Conservation (phyloP, 2,888 invertebrate genomes). For the Epirrhoe tristata region DNA sequence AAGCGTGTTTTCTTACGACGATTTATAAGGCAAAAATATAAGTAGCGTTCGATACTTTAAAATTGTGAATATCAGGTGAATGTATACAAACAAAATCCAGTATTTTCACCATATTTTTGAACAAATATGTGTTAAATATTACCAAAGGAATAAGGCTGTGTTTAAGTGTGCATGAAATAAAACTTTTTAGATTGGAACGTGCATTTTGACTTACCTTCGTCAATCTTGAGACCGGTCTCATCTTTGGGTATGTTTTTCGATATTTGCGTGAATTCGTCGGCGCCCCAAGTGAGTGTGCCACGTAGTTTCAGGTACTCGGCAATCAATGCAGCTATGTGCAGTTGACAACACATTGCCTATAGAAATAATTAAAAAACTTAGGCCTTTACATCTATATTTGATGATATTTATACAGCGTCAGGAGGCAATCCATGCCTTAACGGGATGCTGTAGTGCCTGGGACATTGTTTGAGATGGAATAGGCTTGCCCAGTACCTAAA, state of each 20-base stretch:
- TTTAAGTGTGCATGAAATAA: constrained; percentile 53
- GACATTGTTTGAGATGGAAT: too few relatives aligned
- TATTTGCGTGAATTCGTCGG: constrained; percentile 92
- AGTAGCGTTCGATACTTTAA: neutral
- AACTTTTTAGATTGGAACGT: constrained; percentile 46
- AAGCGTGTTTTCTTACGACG: neutral
- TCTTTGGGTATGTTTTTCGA: constrained; percentile 95
- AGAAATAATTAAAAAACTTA: too few relatives aligned
- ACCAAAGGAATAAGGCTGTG: constrained; percentile 61
- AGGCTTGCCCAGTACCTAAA: too few relatives aligned
- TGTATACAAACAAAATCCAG: neutral
- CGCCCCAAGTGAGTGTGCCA: constrained; percentile 92
- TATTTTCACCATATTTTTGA: neutral
- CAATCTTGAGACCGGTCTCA: constrained; percentile 93
- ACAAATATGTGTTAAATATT: constrained; percentile 13
- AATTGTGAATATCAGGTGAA: neutral
- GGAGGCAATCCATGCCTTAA: too few relatives aligned
- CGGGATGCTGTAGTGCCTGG: too few relatives aligned
- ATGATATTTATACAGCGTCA: too few relatives aligned
- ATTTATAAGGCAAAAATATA: neutral
- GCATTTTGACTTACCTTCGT: constrained; percentile 86
- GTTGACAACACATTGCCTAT: constrained; percentile 97
- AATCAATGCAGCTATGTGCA: constrained; percentile 97
- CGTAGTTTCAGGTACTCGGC: constrained; percentile 95
- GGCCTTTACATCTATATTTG: too few relatives aligned